Percentiles rank a stretch among this genome's conserved stretches.
phyloP scores from a whole-genome alignment of 2,797 vertebrate genomes.

The Decapterus maruadsi region DNA sequence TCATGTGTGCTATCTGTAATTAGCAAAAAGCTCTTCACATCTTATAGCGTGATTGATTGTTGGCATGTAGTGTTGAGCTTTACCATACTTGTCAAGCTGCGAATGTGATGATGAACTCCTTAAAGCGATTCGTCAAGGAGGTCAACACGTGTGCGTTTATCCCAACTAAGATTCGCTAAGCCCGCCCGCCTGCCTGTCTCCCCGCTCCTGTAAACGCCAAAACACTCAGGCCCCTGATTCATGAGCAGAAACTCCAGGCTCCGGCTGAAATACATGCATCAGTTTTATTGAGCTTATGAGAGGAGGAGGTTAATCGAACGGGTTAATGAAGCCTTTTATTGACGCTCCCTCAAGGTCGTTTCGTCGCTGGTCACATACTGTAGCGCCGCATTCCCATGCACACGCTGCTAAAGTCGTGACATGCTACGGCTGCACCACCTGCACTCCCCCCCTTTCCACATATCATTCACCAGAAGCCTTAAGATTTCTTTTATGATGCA shows the following conservation, averaged over 20 bases:
- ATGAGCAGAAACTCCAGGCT: constrained; percentile 12
- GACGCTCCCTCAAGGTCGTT: constrained; percentile 75
- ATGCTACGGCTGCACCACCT: background rate
- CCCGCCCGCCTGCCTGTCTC: constrained; percentile 17
- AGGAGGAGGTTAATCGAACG: constrained; percentile 78
- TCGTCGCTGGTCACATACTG: constrained; percentile 3
- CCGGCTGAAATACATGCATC: constrained; percentile 48
- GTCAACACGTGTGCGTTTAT: constrained; percentile 13
- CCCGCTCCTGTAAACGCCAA: constrained; percentile 37
- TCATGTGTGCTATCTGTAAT: constrained; percentile 28
- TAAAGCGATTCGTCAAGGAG: constrained; percentile 23
- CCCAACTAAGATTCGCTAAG: background rate
- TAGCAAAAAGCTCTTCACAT: constrained; percentile 6
- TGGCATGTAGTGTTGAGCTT: constrained; percentile 14
- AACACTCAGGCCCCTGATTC: constrained; percentile 44
- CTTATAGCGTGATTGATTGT: background rate
- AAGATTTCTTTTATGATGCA: constrained; percentile 34
- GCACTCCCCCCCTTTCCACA: constrained; percentile 2
- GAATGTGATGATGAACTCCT: constrained; percentile 17
- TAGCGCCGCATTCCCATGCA: constrained; percentile 46
- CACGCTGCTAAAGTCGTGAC: constrained; percentile 17
- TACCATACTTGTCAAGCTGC: background rate
- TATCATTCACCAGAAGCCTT: constrained; percentile 20
- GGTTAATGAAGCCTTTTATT: constrained; percentile 83
- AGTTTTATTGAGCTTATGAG: constrained; percentile 71